These are phyloP conservation scores for Seriola rivoliana DNA, from an alignment of 2,113 vertebrate species.

Conservation along the genomic window DNA sequence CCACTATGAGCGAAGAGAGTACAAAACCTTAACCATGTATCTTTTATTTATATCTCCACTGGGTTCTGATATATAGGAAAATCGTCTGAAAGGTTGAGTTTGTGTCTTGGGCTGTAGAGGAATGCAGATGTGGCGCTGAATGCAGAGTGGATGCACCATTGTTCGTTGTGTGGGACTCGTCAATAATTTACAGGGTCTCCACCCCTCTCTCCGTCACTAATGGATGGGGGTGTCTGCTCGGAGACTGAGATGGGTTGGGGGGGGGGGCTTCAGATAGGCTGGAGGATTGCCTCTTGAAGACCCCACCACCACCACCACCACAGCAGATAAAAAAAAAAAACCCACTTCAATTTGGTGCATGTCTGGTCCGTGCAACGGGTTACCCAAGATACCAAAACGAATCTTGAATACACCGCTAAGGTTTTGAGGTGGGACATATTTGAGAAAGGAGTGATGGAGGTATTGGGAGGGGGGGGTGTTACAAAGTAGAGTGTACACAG, in stretches of 20 bases:
- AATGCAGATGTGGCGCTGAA: conserved; percentile 77
- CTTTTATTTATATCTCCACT: conserved; percentile 57
- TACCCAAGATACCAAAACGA: conserved; percentile 55
- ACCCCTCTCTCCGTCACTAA: conserved; percentile 75
- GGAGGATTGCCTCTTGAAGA: conserved; percentile 66
- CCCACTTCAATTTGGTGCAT: conserved; percentile 50
- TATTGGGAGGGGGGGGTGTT: conserved; percentile 23
- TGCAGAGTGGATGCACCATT: conserved; percentile 69
- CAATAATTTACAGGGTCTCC: conserved; percentile 82
- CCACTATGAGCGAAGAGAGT: conserved; percentile 22
- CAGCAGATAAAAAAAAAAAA: conserved; percentile 53
- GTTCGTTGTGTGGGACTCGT: conserved; percentile 74
- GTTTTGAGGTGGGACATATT: conserved; percentile 55
- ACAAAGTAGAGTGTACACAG: conserved; percentile 61
- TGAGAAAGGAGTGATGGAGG: too few relatives aligned
- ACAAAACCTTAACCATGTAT: conserved; percentile 38
- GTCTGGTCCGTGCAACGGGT: conserved; percentile 38
- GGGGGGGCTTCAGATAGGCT: conserved; percentile 49
- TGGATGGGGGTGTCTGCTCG: conserved; percentile 71
- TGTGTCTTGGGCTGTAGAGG: conserved; percentile 63
- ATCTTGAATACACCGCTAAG: conserved; percentile 40
- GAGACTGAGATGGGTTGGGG: conserved; percentile 29
- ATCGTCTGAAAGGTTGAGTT: conserved; percentile 44
- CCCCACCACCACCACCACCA: conserved; percentile 31
- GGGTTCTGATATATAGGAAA: conserved; percentile 12